A percentile compares a stretch with the other conserved stretches of the same genome.
Conservation (phyloP, 2,113 vertebrate species). For the Protomyctophum bolini region DNA sequence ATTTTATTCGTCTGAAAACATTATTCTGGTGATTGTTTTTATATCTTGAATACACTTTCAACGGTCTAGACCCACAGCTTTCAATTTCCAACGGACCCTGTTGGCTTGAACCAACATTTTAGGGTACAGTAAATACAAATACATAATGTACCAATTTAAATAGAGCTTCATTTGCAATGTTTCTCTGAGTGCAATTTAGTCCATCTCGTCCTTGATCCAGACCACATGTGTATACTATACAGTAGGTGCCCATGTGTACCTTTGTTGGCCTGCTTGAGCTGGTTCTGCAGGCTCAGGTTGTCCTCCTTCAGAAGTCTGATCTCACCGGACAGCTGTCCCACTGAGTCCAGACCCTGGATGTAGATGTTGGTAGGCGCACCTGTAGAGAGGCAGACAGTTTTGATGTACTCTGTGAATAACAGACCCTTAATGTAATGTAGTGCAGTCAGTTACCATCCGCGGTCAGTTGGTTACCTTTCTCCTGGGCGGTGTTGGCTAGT, state of each 20-base stretch:
- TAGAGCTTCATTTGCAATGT: too few species aligned
- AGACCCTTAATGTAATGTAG: too few species aligned
- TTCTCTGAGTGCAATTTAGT: not conserved
- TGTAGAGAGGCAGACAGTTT: constrained; percentile 40
- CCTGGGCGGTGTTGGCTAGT: constrained; percentile 66
- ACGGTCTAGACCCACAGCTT: too few species aligned
- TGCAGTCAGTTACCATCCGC: too few species aligned
- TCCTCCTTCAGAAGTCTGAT: constrained; percentile 77
- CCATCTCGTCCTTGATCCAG: not conserved
- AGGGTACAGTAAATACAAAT: too few species aligned
- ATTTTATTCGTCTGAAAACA: too few species aligned
- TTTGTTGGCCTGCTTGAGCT: constrained; percentile 75
- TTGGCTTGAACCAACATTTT: too few species aligned
- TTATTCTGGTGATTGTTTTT: too few species aligned
- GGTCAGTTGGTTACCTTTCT: constrained; percentile 67
- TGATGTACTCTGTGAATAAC: too few species aligned
- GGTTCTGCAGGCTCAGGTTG: constrained; percentile 76
- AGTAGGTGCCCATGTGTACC: constrained; percentile 60
- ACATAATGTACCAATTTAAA: too few species aligned
- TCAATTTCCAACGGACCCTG: too few species aligned
- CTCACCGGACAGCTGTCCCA: constrained; percentile 79
- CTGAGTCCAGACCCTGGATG: constrained; percentile 79
- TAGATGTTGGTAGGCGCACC: constrained; percentile 81
- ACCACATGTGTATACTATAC: not conserved
- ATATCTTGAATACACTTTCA: too few species aligned